Evolutionary conservation across 2,797 vertebrate species (phyloP).

Genomic region (Lophius americanus): DNA sequence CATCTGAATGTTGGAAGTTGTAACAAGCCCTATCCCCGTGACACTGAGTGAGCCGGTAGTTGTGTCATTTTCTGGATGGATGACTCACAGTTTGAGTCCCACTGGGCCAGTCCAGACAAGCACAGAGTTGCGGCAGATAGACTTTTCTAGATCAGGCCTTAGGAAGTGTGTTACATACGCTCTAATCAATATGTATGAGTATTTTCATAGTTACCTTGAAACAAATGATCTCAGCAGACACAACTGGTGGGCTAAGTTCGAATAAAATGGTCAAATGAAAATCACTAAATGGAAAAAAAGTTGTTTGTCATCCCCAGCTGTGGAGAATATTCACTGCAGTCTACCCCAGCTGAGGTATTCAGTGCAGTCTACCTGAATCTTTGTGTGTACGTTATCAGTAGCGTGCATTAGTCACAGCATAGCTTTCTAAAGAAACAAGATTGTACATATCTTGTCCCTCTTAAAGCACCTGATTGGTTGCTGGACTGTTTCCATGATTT

Average conservation of each 20-base stretch:
- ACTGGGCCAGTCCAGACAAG: conserved; percentile 63
- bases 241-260: neutral
- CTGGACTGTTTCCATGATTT: conserved; percentile 4
- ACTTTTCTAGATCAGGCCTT: conserved; percentile 33
- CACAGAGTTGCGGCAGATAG: conserved; percentile 22
- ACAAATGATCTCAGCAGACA: neutral
- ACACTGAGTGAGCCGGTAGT: conserved; percentile 50
- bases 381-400: neutral
- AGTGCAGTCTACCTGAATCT: neutral
- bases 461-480: neutral
- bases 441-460: conserved; percentile 1
- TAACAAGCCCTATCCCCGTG: conserved; percentile 33
- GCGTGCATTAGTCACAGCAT: conserved; percentile 2
- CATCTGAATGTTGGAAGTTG: conserved; percentile 41
- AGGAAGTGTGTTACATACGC: conserved; percentile 22
- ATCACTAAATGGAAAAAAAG: neutral
- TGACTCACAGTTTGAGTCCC: conserved; percentile 65
- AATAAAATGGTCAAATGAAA: neutral
- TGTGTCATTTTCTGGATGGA: conserved; percentile 71
- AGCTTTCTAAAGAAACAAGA: neutral
- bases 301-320: neutral
- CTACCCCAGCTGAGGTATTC: too few species aligned
- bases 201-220: neutral
- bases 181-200: conserved; percentile 17
- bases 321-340: neutral